Evolutionary conservation across 2,113 vertebrate species (phyloP).

Genomic region (Ovis aries): DNA sequence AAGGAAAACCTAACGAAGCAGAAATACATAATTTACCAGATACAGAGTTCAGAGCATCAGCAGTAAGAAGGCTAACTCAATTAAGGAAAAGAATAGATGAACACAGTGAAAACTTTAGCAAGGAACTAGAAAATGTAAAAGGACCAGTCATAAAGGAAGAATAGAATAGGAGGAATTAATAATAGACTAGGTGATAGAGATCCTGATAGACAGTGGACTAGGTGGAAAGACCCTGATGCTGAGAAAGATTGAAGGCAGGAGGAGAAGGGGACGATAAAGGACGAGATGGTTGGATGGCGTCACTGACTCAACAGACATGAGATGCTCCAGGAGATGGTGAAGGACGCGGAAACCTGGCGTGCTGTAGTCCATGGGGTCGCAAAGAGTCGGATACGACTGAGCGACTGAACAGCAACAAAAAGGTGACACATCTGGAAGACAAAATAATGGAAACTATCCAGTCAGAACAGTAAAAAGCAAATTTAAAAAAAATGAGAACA

Average conservation of each 20-base stretch:
- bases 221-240: neutral
- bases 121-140: neutral
- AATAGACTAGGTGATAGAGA: neutral
- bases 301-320: neutral
- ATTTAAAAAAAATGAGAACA: fast-evolving
- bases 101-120: neutral
- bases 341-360: neutral
- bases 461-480: neutral
- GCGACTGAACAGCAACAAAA: neutral
- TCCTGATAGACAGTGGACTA: neutral
- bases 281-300: neutral
- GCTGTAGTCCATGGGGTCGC: neutral
- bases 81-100: neutral
- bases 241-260: neutral
- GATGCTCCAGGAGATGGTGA: neutral
- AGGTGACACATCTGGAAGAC: neutral
- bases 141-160: neutral
- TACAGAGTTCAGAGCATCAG: neutral
- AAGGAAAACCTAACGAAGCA: neutral
- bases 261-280: neutral
- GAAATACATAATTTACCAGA: neutral
- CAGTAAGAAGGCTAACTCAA: neutral
- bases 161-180: neutral
- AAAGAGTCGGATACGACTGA: neutral
- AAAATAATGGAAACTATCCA: neutral